These are phyloP conservation scores for Boulengeromyrus knoepffleri DNA, from an alignment of 2,113 vertebrate genomes.

Conservation along the genomic window DNA sequence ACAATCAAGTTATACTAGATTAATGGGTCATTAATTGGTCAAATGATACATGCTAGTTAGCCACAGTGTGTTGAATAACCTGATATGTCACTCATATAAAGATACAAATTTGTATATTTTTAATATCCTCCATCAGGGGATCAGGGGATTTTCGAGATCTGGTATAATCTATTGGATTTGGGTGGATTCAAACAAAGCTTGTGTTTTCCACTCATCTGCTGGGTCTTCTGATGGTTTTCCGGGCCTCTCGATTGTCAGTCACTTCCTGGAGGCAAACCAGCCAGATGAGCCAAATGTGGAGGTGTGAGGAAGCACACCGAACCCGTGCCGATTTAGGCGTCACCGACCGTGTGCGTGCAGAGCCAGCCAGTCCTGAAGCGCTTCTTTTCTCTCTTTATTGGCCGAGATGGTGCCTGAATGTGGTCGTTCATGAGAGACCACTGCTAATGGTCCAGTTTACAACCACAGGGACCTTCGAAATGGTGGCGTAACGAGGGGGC, in stretches of 20 bases:
- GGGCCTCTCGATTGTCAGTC: background rate
- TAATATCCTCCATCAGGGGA: background rate
- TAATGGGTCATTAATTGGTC: background rate
- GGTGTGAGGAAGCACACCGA: background rate
- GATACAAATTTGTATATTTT: background rate
- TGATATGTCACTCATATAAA: background rate
- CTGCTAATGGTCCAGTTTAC: conserved; percentile 26
- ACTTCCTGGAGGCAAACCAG: background rate
- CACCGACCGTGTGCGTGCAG: background rate
- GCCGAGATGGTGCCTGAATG: background rate
- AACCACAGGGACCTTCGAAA: background rate
- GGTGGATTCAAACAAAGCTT: background rate
- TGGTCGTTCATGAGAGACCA: background rate
- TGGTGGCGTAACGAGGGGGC: background rate
- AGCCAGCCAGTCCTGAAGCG: background rate
- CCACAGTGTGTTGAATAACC: background rate
- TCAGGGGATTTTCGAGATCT: background rate
- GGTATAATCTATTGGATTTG: background rate
- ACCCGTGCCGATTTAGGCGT: background rate
- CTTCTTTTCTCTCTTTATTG: background rate
- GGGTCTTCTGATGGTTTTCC: background rate
- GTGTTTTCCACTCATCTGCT: background rate
- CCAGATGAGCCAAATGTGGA: background rate
- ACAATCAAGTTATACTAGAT: background rate
- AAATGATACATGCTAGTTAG: background rate